Base-by-base conservation (phyloP, 2,888 invertebrate species). In the Nomada ruficornis region DNA sequence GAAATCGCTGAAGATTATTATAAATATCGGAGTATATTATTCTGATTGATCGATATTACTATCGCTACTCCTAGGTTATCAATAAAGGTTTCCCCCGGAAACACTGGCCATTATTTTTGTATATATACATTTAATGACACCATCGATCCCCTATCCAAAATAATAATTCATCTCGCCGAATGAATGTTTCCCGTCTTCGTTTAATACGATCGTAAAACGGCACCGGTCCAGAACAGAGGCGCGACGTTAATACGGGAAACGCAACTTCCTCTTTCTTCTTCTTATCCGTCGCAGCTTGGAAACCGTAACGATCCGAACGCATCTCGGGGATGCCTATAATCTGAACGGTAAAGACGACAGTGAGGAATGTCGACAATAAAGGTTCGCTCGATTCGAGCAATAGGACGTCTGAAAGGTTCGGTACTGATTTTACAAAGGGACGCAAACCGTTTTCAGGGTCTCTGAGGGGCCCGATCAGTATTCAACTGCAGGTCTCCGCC, bases 351-450 rank as follows among this genome's bases (percentile, higher is more conserved):
- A 75, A 75, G 84, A 86, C 69, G 83, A 80, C 77, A 80, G 73
- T 76, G 71, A 75, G 83, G 83, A 76, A 83, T 80, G 78, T 59
- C 80, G 62, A 57, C 79, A 72, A 44, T n/a, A 60, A 69, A 60
- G 77, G 47, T 23, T 47, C n/a, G 44, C 54, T 63, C 63, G 72
- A 55, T 2, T 23, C 71, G 77, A 83, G 85, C 72, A 82, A 84
- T 87, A 85, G 86, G 86, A 42, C 82, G 86, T 71, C 79, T 74
- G 88, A 79, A 88, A 88, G 84, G 85, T 80, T 83, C 78, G 78
- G 90, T 90, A 90, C 90, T 91, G 91, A 90, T 91, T 90, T 90
- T 87, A 90, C 90, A 91, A 91, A 90, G 90, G 88, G 88, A 86
- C 85, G 89, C 83, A 80, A 87, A 87, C 85, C 86, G 88, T 79